Percentiles rank a stretch among this genome's conserved stretches.
Evolutionary conservation across 1,140 invertebrate genomes (phyloP).

Genomic region (Leptopilina clavipes): DNA sequence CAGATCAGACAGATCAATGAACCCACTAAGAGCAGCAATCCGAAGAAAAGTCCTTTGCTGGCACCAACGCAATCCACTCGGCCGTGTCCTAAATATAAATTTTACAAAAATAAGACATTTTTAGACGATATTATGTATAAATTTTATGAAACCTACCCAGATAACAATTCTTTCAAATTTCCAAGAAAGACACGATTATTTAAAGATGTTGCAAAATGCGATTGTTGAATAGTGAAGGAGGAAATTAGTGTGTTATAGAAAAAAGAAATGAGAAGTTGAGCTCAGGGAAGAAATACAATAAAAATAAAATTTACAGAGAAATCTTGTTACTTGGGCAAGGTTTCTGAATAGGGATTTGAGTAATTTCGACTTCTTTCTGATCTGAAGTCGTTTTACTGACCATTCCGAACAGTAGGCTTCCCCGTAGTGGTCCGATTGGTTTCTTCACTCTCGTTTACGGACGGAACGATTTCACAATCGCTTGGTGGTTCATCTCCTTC

Average conservation of each 20-base stretch:
- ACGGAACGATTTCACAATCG: constrained; percentile 22
- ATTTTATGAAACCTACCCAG: neutral
- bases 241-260: too few species aligned
- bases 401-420: constrained; percentile 28
- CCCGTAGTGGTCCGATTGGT: constrained; percentile 22
- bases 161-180: neutral
- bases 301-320: neutral
- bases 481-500: constrained; percentile 26
- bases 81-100: constrained; percentile 78
- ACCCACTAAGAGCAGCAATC: constrained; percentile 90
- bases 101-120: constrained; percentile 19
- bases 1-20: constrained; percentile 94
- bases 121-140: neutral
- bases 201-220: too few species aligned
- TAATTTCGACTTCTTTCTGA: constrained; percentile 10
- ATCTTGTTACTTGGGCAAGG: constrained; percentile 20
- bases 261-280: too few species aligned
- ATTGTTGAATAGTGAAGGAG: neutral
- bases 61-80: constrained; percentile 94
- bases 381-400: constrained; percentile 23
- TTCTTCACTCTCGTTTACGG: constrained; percentile 23
- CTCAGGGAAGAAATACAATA: too few species aligned
- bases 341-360: constrained; percentile 1
- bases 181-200: neutral
- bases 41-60: constrained; percentile 95